Evolutionary conservation across 2,888 invertebrate genomes (phyloP).

Genomic region (Helicoverpa assulta): DNA sequence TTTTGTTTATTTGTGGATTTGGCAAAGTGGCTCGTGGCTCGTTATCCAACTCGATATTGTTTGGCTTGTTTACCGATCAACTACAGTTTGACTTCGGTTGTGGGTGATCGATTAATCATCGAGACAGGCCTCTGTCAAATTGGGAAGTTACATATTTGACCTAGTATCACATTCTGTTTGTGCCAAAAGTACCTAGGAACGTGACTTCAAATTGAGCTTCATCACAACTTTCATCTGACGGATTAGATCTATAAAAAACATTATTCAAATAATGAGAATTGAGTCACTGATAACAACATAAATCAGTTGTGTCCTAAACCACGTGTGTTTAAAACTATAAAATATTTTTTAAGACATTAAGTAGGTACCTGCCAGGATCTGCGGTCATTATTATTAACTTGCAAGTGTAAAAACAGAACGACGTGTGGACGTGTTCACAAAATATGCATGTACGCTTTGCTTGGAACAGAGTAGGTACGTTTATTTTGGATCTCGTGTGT

Average conservation of each 20-base stretch:
- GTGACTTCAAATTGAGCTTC: not conserved
- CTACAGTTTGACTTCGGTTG: constrained; percentile 42
- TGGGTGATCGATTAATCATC: constrained; percentile 49
- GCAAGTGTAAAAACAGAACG: not conserved
- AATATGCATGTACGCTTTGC: not conserved
- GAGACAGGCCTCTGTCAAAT: constrained; percentile 38
- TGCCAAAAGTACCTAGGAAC: not conserved
- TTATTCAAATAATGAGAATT: too few relatives aligned
- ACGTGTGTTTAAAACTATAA: not conserved
- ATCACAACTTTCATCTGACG: too few relatives aligned
- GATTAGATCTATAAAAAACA: too few relatives aligned
- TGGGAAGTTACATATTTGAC: constrained; percentile 36
- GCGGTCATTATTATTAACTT: too few relatives aligned
- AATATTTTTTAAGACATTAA: not conserved
- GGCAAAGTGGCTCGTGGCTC: constrained; percentile 15
- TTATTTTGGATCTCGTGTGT: not conserved
- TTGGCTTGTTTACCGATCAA: constrained; percentile 44
- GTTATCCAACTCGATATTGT: constrained; percentile 31
- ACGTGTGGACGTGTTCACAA: not conserved
- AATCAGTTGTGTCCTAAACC: not conserved
- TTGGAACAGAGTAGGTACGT: not conserved
- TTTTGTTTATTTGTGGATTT: not conserved
- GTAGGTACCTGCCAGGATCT: too few relatives aligned
- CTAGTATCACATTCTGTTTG: constrained; percentile 27
- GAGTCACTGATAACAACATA: too few relatives aligned